A percentile compares a stretch with the other conserved stretches of the same genome.
phyloP scores from a whole-genome alignment of 2,113 vertebrate genomes.

The Hiodon tergisus region DNA sequence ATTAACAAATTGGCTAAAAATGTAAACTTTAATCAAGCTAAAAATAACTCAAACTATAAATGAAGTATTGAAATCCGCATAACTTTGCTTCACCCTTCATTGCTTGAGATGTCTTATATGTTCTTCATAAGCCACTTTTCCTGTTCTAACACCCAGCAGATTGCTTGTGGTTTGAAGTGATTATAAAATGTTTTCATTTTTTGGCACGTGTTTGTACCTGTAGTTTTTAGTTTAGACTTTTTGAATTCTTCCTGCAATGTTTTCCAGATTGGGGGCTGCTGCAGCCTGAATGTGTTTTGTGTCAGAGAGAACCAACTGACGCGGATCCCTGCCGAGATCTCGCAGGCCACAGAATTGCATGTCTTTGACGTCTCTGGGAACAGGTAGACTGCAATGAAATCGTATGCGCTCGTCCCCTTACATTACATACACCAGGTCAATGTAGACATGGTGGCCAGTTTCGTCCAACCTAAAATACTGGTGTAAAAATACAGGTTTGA shows the following conservation, averaged over 20 bases:
- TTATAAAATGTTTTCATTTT: background rate
- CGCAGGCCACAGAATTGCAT: conserved; percentile 86
- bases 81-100: background rate
- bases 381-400: conserved; percentile 60
- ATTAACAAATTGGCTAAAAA: too few relatives aligned
- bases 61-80: too few relatives aligned
- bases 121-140: background rate
- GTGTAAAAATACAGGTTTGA: too few relatives aligned
- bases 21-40: too few relatives aligned
- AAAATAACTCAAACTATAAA: too few relatives aligned
- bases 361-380: conserved; percentile 95
- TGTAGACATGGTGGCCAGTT: background rate
- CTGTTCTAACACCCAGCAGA: background rate
- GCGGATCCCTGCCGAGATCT: conserved; percentile 85
- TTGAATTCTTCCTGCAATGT: background rate
- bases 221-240: background rate
- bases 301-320: conserved; percentile 85
- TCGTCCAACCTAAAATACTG: too few relatives aligned
- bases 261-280: conserved; percentile 85
- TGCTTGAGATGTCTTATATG: background rate
- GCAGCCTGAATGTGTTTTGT: conserved; percentile 87
- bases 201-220: too few relatives aligned
- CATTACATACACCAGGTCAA: background rate
- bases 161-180: background rate
- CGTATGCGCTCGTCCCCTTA: background rate